Evolutionary conservation across 2,888 invertebrate species (phyloP).

Genomic region (Brenthis daphne): DNA sequence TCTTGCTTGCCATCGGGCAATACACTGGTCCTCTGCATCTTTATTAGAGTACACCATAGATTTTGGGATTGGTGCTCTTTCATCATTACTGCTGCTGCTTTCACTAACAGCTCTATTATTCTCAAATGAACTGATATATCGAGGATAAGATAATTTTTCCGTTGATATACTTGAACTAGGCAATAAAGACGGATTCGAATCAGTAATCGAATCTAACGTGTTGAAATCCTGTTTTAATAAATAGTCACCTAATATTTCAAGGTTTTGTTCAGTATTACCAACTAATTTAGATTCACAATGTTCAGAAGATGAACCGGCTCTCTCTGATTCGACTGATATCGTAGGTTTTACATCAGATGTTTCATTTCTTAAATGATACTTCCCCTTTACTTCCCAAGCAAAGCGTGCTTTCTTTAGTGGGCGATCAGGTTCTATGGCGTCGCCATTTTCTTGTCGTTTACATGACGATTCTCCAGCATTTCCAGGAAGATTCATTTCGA

Average conservation of each 20-base stretch:
- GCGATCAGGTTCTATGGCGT: conserved; percentile 71
- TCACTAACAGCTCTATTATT: conserved; percentile 44
- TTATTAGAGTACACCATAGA: conserved; percentile 54
- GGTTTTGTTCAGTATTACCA: conserved; percentile 62
- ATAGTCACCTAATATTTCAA: conserved; percentile 67
- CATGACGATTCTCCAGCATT: conserved; percentile 73
- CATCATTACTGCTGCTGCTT: conserved; percentile 34
- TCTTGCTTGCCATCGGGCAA: conserved; percentile 84
- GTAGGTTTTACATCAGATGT: conserved; percentile 47
- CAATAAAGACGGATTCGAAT: conserved; percentile 52
- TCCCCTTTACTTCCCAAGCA: conserved; percentile 86
- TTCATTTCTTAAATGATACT: conserved; percentile 82
- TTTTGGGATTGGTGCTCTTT: conserved; percentile 44
- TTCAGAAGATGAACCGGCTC: conserved; percentile 49
- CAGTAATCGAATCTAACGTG: conserved; percentile 58
- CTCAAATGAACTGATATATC: conserved; percentile 60
- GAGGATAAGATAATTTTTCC: conserved; percentile 58
- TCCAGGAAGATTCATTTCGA: conserved; percentile 63
- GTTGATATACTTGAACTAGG: conserved; percentile 54
- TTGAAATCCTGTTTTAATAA: conserved; percentile 66
- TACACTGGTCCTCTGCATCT: conserved; percentile 66
- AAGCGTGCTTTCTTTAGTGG: conserved; percentile 79
- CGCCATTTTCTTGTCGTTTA: conserved; percentile 79
- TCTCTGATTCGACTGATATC: conserved; percentile 43
- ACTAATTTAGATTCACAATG: conserved; percentile 49